Evolutionary conservation across 2,113 vertebrate genomes (phyloP).

Genomic region (Anser brachyrhynchus): DNA sequence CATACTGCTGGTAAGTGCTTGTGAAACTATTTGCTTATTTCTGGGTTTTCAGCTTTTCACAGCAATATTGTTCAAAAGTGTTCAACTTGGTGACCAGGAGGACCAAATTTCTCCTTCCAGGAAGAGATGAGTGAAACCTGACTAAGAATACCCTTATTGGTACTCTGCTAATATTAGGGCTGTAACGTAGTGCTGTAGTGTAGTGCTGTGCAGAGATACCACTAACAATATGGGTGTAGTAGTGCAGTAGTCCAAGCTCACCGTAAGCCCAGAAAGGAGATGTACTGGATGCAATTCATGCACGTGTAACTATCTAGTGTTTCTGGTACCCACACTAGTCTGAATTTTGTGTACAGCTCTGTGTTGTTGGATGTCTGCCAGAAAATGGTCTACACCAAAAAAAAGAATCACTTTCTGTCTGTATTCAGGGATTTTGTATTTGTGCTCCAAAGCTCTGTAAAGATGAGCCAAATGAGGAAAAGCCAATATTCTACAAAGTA

Average conservation of each 20-base stretch:
- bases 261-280: background rate
- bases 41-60: background rate
- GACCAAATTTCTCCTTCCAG: background rate
- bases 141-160: background rate
- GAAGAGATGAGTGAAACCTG: background rate
- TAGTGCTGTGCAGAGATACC: background rate
- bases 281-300: background rate
- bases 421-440: background rate
- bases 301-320: background rate
- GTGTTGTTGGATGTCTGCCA: background rate
- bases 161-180: rapidly evolving
- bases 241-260: background rate
- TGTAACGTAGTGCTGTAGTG: rapidly evolving
- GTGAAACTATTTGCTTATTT: background rate
- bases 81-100: background rate
- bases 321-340: background rate
- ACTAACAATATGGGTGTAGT: background rate
- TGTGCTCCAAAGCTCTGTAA: background rate
- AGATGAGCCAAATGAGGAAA: background rate
- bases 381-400: background rate
- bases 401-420: background rate
- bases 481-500: background rate
- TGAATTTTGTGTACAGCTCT: background rate
- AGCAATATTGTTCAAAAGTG: background rate
- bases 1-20: constrained; percentile 84